Evolutionary conservation across 2,888 invertebrate species (phyloP).

Genomic region (Callosobruchus maculatus): DNA sequence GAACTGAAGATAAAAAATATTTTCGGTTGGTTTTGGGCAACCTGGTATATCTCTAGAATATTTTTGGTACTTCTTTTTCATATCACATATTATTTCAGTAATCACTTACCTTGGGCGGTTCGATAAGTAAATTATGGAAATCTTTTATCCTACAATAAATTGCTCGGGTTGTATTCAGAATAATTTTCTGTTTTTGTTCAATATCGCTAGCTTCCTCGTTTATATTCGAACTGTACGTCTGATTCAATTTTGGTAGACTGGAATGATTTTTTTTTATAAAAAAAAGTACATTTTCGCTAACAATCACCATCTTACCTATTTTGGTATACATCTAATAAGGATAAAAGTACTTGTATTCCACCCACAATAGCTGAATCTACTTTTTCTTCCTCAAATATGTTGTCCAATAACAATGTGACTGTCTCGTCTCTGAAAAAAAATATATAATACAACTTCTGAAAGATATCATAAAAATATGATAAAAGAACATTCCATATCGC

Average conservation of each 20-base stretch:
- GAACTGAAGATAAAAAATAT: too few relatives aligned
- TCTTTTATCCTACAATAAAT: slow-evolving; percentile 65
- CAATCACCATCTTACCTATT: slow-evolving; percentile 41
- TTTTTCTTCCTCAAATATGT: slow-evolving; percentile 67
- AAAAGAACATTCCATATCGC: too few relatives aligned
- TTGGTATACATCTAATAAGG: slow-evolving; percentile 59
- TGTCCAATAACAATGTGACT: slow-evolving; percentile 66
- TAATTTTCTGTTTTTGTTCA: slow-evolving; percentile 58
- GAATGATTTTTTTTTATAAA: slow-evolving; percentile 14
- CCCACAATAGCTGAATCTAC: slow-evolving; percentile 71
- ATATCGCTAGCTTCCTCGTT: slow-evolving; percentile 51
- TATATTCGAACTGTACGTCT: slow-evolving; percentile 40
- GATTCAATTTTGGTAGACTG: slow-evolving; percentile 37
- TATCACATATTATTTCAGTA: not conserved
- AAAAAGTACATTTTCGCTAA: not conserved
- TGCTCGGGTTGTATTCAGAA: slow-evolving; percentile 61
- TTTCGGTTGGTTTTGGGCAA: too few relatives aligned
- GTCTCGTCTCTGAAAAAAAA: slow-evolving; percentile 58
- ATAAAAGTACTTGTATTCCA: slow-evolving; percentile 76
- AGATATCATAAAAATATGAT: too few relatives aligned
- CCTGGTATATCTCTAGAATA: too few relatives aligned
- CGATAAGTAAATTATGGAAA: slow-evolving; percentile 63
- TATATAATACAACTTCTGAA: too few relatives aligned
- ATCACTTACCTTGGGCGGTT: slow-evolving; percentile 65
- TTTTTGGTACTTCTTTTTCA: too few relatives aligned